phyloP scores from a whole-genome alignment of 1,140 invertebrate genomes.

The Ptiloglossa arizonensis region DNA sequence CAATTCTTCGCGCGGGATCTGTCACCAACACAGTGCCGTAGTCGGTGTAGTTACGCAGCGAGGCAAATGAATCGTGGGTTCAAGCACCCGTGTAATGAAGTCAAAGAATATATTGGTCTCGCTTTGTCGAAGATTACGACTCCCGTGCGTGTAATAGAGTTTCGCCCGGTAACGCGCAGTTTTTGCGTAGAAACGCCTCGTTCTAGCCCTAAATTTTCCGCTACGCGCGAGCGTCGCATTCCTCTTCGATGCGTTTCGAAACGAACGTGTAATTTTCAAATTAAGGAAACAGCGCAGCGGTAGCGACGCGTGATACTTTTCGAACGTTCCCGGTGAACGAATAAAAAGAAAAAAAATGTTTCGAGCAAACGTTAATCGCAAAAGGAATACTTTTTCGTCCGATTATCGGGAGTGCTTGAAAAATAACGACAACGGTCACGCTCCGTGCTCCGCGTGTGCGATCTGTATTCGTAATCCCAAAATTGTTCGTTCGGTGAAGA shows the following conservation, averaged over 20 bases:
- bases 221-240: background rate
- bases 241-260: background rate
- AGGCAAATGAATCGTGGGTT: slow-evolving; percentile 68
- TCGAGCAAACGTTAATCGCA: too few relatives aligned
- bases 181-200: background rate
- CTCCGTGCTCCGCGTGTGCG: too few relatives aligned
- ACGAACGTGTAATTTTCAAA: background rate
- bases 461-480: too few relatives aligned
- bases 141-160: slow-evolving; percentile 74
- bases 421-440: too few relatives aligned
- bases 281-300: background rate
- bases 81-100: slow-evolving; percentile 78
- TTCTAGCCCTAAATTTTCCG: background rate
- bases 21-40: background rate
- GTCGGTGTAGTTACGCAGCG: slow-evolving; percentile 30
- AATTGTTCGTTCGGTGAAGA: too few relatives aligned
- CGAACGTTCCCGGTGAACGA: too few relatives aligned
- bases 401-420: too few relatives aligned
- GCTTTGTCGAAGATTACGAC: slow-evolving; percentile 75
- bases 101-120: slow-evolving; percentile 71
- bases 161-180: slow-evolving; percentile 48
- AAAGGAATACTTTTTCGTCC: too few relatives aligned
- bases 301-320: too few relatives aligned
- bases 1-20: slow-evolving; percentile 12
- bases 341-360: too few relatives aligned